Base-by-base conservation (phyloP, 2,888 invertebrate species). In the Muschampia plurimacula region DNA sequence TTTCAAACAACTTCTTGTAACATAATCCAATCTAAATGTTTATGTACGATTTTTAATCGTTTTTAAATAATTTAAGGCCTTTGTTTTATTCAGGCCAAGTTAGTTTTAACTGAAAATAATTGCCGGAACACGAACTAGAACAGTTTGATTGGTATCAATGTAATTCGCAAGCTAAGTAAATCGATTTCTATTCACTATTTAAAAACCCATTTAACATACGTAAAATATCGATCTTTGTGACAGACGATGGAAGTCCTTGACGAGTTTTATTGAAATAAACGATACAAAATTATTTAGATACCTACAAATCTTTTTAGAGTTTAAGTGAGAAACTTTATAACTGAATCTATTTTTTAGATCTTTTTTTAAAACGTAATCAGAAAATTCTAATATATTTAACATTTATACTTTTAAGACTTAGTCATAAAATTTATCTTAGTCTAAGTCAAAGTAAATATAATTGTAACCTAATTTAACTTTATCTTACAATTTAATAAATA, bases 41-140 rank as follows among this genome's bases (percentile, higher is more conserved):
- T 68, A 39, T 67, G 32, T 55, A 59, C 32, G 52, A 67, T 41
- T 49, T 15, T 55, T 15, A 12, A 64, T 64, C 46, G 41, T 39
- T 13, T 49, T 59, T 22, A 46, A 49, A 68, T 64, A 39, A 60
- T 68, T 55, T 41, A 41, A 55, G 22, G 63, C 28, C 72, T 72
- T 72, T 72, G 67, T 72, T 72, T 36, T 46, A 64, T 67, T 67
- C 55, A 67, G 62, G 63, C 15, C 46, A 41, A 49, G 62, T 52
- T 64, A 72, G 72, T 65, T 63, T 63, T 41, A 67, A 62, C 32
- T 49, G 41, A 41, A 55, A 28, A 63, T 72, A 67, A 72, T 72
- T 72, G 67, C 55, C 67, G 67, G 67, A 72, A 63, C 12, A 57
- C 36, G 44, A 67, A 63, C 49, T 67, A 63, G 63, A 67, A 67